Conservation (phyloP, 2,888 invertebrate species). For the Pachycephus smyrnensis region DNA sequence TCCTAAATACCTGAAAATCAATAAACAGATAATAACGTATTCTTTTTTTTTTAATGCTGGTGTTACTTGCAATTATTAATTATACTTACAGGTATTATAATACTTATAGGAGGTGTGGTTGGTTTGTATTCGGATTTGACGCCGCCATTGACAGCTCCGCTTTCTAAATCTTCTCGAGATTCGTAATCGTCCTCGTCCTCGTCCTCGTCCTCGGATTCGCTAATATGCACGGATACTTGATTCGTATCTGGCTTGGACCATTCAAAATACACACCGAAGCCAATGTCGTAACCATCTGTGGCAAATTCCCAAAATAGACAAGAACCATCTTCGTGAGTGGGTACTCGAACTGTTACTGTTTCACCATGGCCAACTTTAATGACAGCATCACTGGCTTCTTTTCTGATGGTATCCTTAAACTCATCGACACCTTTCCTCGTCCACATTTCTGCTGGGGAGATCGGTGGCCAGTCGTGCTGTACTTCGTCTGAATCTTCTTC, state of each 20-base stretch:
- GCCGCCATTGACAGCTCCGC: conserved; percentile 53
- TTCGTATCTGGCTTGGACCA: conserved; percentile 92
- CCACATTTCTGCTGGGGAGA: conserved; percentile 94
- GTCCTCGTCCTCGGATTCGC: conserved; percentile 95
- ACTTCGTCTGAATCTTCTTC: conserved; percentile 47
- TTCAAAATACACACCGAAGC: conserved; percentile 98
- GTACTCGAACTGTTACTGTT: conserved; percentile 96
- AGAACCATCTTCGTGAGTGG: conserved; percentile 93
- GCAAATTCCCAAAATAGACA: conserved; percentile 99
- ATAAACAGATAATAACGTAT: neutral
- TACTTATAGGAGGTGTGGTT: conserved; percentile 54
- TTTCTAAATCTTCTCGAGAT: conserved; percentile 72
- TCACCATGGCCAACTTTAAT: conserved; percentile 97
- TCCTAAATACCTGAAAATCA: conserved; percentile 88
- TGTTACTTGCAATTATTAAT: conserved; percentile 1
- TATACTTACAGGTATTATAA: conserved; percentile 59
- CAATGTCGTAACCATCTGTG: conserved; percentile 97
- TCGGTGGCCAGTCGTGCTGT: conserved; percentile 66
- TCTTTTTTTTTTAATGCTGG: neutral
- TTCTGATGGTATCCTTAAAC: conserved; percentile 89
- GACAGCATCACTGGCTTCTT: conserved; percentile 86
- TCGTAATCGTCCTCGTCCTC: conserved; percentile 76
- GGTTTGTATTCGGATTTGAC: conserved; percentile 53
- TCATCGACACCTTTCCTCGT: conserved; percentile 88
- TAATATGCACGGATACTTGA: conserved; percentile 92